A percentile compares a stretch with the other conserved stretches of the same genome.
Conservation (phyloP, 2,888 invertebrate species). For the Pelosia muscerda region DNA sequence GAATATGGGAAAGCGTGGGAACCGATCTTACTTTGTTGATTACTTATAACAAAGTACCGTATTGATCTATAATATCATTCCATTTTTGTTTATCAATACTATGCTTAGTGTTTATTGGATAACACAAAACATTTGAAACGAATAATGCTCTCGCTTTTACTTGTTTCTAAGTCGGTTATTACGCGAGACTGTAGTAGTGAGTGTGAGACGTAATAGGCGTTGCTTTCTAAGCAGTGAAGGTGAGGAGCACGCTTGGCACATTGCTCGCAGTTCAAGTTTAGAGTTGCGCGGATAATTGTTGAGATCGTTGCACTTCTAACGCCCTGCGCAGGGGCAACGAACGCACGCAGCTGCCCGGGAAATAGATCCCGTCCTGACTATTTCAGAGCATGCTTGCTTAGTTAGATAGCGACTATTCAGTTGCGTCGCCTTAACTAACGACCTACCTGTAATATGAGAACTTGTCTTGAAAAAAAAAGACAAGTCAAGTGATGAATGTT, state of each 20-base stretch:
- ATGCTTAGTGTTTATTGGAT: slow-evolving; percentile 34
- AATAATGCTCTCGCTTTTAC: slow-evolving; percentile 79
- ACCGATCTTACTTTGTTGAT: slow-evolving; percentile 38
- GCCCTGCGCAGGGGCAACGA: slow-evolving; percentile 83
- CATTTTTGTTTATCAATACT: slow-evolving; percentile 16
- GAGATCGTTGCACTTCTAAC: slow-evolving; percentile 86
- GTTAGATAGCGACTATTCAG: slow-evolving; percentile 68
- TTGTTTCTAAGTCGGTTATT: slow-evolving; percentile 62
- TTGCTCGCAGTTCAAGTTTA: slow-evolving; percentile 83
- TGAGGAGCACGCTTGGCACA: slow-evolving; percentile 77
- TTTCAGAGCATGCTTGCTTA: slow-evolving; percentile 81
- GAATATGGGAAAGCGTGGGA: slow-evolving; percentile 66
- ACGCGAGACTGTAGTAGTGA: slow-evolving; percentile 56
- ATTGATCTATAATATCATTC: slow-evolving; percentile 30
- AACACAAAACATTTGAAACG: slow-evolving; percentile 52
- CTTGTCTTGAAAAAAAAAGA: slow-evolving; percentile 52
- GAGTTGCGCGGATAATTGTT: slow-evolving; percentile 77
- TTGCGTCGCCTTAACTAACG: slow-evolving; percentile 65
- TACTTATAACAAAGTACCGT: slow-evolving; percentile 38
- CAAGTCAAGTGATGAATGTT: slow-evolving; percentile 11
- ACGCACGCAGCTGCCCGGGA: slow-evolving; percentile 85
- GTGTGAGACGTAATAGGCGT: slow-evolving; percentile 76
- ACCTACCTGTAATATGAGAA: slow-evolving; percentile 77
- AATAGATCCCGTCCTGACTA: slow-evolving; percentile 86
- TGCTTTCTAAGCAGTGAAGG: slow-evolving; percentile 86